A percentile compares a stretch with the other conserved stretches of the same genome.
Conservation (phyloP, 2,113 vertebrate species). For the Falco punctatus region DNA sequence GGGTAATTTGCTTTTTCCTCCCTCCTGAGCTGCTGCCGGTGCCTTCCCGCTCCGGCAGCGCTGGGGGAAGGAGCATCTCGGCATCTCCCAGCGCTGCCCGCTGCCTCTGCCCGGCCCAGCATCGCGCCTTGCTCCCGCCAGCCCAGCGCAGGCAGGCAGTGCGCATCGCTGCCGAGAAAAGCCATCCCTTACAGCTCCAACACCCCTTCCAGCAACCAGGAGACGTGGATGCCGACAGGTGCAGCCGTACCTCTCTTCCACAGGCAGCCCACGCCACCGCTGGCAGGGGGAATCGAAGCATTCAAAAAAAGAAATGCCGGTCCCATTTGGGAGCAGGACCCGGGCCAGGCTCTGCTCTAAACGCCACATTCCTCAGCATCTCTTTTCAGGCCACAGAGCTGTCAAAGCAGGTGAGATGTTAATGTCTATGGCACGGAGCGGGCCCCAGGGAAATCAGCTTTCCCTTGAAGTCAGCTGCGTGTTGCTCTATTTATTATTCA, state of each 20-base stretch:
- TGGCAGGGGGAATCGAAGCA: not conserved
- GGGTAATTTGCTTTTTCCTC: not conserved
- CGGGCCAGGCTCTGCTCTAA: not conserved
- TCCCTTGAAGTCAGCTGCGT: not conserved
- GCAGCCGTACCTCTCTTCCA: not conserved
- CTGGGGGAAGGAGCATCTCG: too few species aligned
- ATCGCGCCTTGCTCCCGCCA: not conserved
- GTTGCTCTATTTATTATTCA: not conserved
- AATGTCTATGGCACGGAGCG: not conserved
- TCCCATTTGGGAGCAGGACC: not conserved
- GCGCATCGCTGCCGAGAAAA: not conserved
- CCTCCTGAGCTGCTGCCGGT: not conserved
- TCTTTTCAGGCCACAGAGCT: not conserved
- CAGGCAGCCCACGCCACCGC: fast-evolving
- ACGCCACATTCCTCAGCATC: not conserved
- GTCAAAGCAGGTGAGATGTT: not conserved
- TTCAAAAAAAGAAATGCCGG: not conserved
- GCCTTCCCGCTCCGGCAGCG: too few species aligned
- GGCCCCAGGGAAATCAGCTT: constrained; percentile 23
- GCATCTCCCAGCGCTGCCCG: not conserved
- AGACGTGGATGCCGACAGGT: not conserved
- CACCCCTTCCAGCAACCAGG: not conserved
- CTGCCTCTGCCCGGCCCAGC: not conserved
- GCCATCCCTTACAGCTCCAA: not conserved
- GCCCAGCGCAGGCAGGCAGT: fast-evolving